These are phyloP conservation scores for Poliocrania exsul DNA, from an alignment of 2,797 vertebrate genomes.

Conservation along the genomic window DNA sequence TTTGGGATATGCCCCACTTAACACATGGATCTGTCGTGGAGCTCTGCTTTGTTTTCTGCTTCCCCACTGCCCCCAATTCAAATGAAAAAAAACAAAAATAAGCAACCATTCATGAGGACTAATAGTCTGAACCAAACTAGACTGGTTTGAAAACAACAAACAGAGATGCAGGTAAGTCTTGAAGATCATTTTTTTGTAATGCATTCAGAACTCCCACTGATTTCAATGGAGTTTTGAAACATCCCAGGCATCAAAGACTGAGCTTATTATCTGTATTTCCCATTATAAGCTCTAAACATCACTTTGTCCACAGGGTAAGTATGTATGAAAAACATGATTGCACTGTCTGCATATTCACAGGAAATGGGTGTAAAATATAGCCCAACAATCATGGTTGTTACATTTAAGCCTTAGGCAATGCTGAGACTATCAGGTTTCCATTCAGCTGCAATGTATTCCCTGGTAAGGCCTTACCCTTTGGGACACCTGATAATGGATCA, in stretches of 20 bases:
- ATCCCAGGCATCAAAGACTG: not conserved
- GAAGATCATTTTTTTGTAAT: not conserved
- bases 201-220: not conserved
- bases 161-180: not conserved
- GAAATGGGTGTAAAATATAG: slow-evolving; percentile 24
- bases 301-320: not conserved
- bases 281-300: not conserved
- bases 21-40: not conserved
- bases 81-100: not conserved
- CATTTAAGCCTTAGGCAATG: slow-evolving; percentile 10
- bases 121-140: not conserved
- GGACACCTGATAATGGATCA: slow-evolving; percentile 94
- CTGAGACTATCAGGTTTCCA: slow-evolving; percentile 85
- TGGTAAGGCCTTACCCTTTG: slow-evolving; percentile 97
- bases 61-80: not conserved
- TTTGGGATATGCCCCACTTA: not conserved
- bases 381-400: not conserved
- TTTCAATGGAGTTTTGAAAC: not conserved
- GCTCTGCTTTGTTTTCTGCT: not conserved
- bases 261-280: not conserved
- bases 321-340: slow-evolving; percentile 44
- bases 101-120: not conserved
- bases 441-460: slow-evolving; percentile 85
- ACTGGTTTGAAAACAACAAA: not conserved
- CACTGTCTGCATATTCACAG: slow-evolving; percentile 58